Conservation (phyloP, 1,140 invertebrate species). For the Apis mellifera region DNA sequence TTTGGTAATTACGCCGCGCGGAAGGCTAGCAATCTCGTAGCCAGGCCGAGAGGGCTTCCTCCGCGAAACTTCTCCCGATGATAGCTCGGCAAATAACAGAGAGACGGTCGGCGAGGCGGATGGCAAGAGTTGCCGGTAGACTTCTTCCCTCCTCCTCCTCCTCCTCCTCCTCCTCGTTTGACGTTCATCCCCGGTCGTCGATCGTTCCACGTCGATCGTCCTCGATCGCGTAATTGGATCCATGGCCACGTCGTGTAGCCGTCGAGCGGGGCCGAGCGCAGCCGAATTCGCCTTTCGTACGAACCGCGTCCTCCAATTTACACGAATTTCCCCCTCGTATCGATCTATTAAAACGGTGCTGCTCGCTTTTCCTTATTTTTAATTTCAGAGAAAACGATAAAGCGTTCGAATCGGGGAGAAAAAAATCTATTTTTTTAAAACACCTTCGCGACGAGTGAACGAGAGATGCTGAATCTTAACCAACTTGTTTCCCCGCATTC, state of each 20-base stretch:
- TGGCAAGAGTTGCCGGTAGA: conserved; percentile 55
- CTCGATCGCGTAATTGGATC: conserved; percentile 60
- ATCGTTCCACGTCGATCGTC: conserved; percentile 59
- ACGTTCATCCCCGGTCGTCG: conserved; percentile 45
- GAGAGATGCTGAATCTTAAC: no score
- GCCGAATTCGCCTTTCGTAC: conserved; percentile 28
- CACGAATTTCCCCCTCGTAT: neutral
- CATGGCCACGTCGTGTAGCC: conserved; percentile 13
- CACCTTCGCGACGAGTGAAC: no score
- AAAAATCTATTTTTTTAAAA: no score
- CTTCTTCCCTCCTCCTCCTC: neutral
- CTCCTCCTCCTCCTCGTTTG: conserved; percentile 21
- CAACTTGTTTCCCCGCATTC: no score
- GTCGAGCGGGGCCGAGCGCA: neutral
- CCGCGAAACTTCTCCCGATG: conserved; percentile 65
- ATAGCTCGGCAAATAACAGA: conserved; percentile 73
- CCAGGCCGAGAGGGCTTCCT: conserved; percentile 33
- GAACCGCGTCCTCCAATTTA: neutral
- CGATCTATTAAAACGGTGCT: neutral
- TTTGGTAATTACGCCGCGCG: conserved; percentile 71
- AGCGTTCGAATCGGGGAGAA: no score
- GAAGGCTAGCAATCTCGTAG: conserved; percentile 68
- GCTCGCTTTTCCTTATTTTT: no score
- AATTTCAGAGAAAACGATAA: no score
- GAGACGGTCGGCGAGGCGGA: conserved; percentile 59